Evolutionary conservation across 2,797 vertebrate species (phyloP), one percentile per base, ranked within the genome.

Genomic region (Selene dorsalis): DNA sequence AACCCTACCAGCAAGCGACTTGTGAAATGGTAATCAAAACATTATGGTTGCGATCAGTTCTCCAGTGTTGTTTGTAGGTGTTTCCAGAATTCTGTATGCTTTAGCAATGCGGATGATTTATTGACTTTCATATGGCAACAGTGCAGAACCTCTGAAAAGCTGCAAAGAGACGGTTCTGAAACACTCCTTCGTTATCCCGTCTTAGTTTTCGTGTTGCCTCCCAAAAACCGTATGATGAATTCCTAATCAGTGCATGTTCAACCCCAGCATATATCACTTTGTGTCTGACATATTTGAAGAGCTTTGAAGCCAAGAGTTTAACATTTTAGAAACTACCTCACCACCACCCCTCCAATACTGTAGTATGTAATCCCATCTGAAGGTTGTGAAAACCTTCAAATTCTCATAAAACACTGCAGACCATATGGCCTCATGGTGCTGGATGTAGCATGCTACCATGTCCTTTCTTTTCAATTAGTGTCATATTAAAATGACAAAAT

Each of bases 1-100:
- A 78, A 65, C 39, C 14, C 58, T 9, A 2, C 26, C 20, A 41
- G 59, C 45, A 7, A 41, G 60, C 3, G 67, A 55, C 35, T 2
- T 70, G 55, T 50, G 53, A 71, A 64, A 81, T 41, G 47, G 3
- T 68, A 47, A 81, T 84, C 72, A 75, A 72, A 78, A 78, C 64
- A 48, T 6, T 30, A 57, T 48, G 58, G 62, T 45, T 24, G 43
- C 22, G 53, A 82, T 69, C 18, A 38, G 20, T 62, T 61, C 69
- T 22, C 45, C 1, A 59, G 16, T 24, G 38, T 74, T 69, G 47
- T 75, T 59, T 26, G 13, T 43, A 1, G 17, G 22, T 24, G 16
- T 67, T 83, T 73, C 61, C 52, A 66, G 48, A 43, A 18, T 22
- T 30, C 53, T 17, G 0, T 48, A 20, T 28, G 38, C 17, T 47